Conservation (phyloP, 1,140 invertebrate genomes). For the Cecropterus lyciades region DNA sequence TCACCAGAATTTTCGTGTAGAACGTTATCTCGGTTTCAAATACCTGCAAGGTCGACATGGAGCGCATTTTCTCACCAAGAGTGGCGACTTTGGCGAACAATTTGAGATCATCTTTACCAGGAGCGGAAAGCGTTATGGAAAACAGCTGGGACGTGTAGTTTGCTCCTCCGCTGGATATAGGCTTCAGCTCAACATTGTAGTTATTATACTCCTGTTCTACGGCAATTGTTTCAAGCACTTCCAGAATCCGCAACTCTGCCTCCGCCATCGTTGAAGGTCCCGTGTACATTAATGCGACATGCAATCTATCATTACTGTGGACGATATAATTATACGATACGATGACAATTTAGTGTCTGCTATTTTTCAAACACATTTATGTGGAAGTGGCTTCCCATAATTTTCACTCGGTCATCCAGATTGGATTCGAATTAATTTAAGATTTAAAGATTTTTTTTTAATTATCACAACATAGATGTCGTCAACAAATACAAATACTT, state of each 20-base stretch:
- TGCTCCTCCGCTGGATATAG: conserved; percentile 46
- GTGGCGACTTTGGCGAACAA: conserved; percentile 62
- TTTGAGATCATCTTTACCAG: conserved; percentile 44
- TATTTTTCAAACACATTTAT: background rate
- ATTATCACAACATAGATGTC: too few relatives aligned
- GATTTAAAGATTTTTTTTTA: too few relatives aligned
- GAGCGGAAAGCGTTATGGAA: conserved; percentile 37
- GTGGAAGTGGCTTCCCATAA: too few relatives aligned
- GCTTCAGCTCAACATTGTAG: conserved; percentile 31
- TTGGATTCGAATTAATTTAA: too few relatives aligned
- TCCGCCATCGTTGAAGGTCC: conserved; percentile 32
- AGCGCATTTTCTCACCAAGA: conserved; percentile 50
- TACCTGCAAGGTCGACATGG: conserved; percentile 33
- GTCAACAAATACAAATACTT: too few relatives aligned
- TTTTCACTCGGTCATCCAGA: too few relatives aligned
- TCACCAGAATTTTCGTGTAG: conserved; percentile 52
- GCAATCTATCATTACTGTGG: background rate
- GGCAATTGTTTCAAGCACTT: conserved; percentile 40
- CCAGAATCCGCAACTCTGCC: conserved; percentile 30
- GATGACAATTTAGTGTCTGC: background rate
- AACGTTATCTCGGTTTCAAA: conserved; percentile 54
- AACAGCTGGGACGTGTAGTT: conserved; percentile 55
- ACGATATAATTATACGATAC: background rate
- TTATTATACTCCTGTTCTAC: conserved; percentile 40
- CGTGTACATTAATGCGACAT: conserved; percentile 31